A percentile compares a stretch with the other conserved stretches of the same genome.
Conservation (phyloP, 2,888 invertebrate species). For the Gasteruption jaculator region DNA sequence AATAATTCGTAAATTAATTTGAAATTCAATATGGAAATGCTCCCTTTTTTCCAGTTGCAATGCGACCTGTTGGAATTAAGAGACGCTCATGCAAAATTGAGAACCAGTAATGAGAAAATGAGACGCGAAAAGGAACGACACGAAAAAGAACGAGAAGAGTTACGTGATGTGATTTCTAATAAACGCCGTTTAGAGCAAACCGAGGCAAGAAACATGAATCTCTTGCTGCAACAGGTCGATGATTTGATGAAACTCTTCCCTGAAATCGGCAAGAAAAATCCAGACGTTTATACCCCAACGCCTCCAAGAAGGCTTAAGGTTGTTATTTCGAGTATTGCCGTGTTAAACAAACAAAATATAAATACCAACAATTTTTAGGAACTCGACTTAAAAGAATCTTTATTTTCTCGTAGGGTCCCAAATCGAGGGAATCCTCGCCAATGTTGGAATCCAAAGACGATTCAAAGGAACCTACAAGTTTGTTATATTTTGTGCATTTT, state of each 20-base stretch:
- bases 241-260: constrained; percentile 75
- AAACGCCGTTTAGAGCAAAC: constrained; percentile 58
- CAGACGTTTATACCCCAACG: constrained; percentile 60
- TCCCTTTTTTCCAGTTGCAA: constrained; percentile 60
- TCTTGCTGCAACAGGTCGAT: constrained; percentile 73
- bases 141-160: constrained; percentile 72
- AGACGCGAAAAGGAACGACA: constrained; percentile 81
- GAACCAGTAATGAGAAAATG: constrained; percentile 87
- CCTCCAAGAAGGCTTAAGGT: constrained; percentile 68
- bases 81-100: constrained; percentile 86
- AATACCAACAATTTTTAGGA: constrained; percentile 14
- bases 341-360: constrained; percentile 6
- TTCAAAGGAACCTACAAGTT: constrained; percentile 54
- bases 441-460: constrained; percentile 73
- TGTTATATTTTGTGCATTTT: too few relatives aligned
- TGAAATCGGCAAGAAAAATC: constrained; percentile 58
- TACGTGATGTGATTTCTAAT: constrained; percentile 52
- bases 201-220: constrained; percentile 70
- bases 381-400: constrained; percentile 7
- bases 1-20: too few relatives aligned
- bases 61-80: constrained; percentile 83
- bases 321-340: too few relatives aligned
- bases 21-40: not conserved
- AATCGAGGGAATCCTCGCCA: constrained; percentile 71
- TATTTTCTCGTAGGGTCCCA: constrained; percentile 56